Evolutionary conservation across 2,797 vertebrate species (phyloP), one percentile per base, ranked within the genome.

Genomic region (Thunnus albacares): DNA sequence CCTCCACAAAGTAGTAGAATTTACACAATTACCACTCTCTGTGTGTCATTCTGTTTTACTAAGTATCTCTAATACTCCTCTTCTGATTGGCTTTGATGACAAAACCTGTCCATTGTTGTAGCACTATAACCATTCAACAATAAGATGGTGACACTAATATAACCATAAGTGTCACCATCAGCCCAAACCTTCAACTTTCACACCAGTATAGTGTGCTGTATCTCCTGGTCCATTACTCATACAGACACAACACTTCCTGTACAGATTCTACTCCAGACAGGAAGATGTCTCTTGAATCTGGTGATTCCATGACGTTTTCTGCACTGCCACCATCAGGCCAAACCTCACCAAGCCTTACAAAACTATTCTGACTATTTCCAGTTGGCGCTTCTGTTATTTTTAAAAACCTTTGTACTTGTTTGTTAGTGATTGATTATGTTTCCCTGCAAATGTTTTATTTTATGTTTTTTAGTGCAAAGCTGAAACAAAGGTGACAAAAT

Each of bases 401-500:
- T 38, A 13, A 56, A 57, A 56, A 41, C 17, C 28, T 17, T 1
- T 18, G 10, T 47, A 65, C 3, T 1, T n/a, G 13, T 47, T 13
- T 1, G 18, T 4, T 64, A 45, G 8, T 38, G 22, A 61, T 38
- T 1, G 8, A 12, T 14, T 55, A 14, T n/a, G 38, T 61, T 43
- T 61, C 10, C 52, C 15, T 61, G 15, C 0, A 30, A 52, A 45
- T 24, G 2, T 35, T 26, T 51, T 65, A 13, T 30, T 13, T 18
- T 28, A 3, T 51, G 13, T 15, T 18, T 45, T 28, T 68, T 33
- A 38, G 18, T 17, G 14, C 35, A 38, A 22, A 61, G 52, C 28
- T 56, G 14, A 7, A 69, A 26, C 22, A 60, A 66, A 69, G 52
- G 13, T 20, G 20, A 38, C 28, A 73, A 30, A 76, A 41, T n/a